These are phyloP conservation scores for Cladopsammia gracilis DNA, from an alignment of 64 coral and sea anemone genomes.

Conservation along the genomic window DNA sequence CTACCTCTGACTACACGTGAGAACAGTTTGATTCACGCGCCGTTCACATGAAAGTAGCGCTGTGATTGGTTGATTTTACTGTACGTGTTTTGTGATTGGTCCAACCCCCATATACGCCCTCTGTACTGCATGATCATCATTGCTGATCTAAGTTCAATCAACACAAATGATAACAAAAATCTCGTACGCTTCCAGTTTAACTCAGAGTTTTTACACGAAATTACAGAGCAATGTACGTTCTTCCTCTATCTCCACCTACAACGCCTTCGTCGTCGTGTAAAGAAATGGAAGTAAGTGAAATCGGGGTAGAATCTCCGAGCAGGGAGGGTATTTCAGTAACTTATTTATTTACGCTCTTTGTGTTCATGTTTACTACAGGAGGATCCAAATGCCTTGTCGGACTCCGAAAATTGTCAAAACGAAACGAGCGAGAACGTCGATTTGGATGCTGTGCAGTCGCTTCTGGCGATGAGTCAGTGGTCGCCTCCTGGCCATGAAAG, in stretches of 20 bases:
- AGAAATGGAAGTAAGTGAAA: constrained; percentile 93
- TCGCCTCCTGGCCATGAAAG: constrained; percentile 89
- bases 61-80: constrained; percentile 84
- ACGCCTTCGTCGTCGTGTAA: constrained; percentile 84
- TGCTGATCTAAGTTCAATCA: constrained; percentile 98
- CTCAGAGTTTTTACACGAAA: constrained; percentile 60
- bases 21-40: constrained; percentile 85
- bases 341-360: constrained; percentile 29
- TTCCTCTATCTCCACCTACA: constrained; percentile 99
- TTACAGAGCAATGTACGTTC: constrained; percentile 73
- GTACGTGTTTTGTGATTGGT: constrained; percentile 76
- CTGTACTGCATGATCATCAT: constrained; percentile 87
- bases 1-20: constrained; percentile 79
- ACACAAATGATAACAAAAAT: constrained; percentile 82
- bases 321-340: background rate
- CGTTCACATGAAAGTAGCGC: constrained; percentile 83
- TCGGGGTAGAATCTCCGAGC: background rate
- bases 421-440: constrained; percentile 84
- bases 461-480: constrained; percentile 99
- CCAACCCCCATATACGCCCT: constrained; percentile 84
- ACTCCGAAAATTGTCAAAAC: constrained; percentile 44
- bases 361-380: constrained; percentile 77
- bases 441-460: constrained; percentile 96
- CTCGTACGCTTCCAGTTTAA: constrained; percentile 39
- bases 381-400: constrained; percentile 42